Conservation (phyloP, 2,797 vertebrate species). For the Setipinna tenuifilis region DNA sequence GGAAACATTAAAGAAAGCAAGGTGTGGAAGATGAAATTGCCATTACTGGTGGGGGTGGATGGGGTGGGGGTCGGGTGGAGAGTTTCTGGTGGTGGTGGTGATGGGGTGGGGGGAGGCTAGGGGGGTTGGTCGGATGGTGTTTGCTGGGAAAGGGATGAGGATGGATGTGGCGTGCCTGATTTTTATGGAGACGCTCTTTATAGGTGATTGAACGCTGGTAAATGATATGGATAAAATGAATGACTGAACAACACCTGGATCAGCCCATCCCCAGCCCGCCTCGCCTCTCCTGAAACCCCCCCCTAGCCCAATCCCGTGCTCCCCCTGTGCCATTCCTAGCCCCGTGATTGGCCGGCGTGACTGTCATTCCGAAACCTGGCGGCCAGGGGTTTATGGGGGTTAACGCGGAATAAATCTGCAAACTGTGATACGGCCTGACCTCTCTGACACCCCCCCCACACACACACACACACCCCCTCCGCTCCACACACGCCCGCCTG, state of each 20-base stretch:
- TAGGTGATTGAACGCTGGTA: conserved; percentile 63
- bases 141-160: conserved; percentile 63
- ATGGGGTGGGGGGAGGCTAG: too few species aligned
- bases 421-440: conserved; percentile 20
- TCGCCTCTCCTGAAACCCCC: neutral
- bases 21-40: conserved; percentile 82
- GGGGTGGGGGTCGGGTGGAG: neutral
- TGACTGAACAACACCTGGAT: conserved; percentile 58
- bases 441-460: neutral
- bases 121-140: neutral
- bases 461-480: neutral
- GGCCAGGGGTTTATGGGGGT: conserved; percentile 21
- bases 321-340: neutral
- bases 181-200: conserved; percentile 79
- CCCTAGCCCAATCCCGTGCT: neutral
- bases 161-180: conserved; percentile 68
- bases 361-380: neutral
- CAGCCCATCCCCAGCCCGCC: neutral
- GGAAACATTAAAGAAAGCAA: conserved; percentile 88
- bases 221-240: conserved; percentile 72
- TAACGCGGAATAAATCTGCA: conserved; percentile 30
- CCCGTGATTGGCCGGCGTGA: neutral
- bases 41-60: conserved; percentile 67
- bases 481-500: neutral
- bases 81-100: too few species aligned